Evolutionary conservation across 2,113 vertebrate genomes (phyloP), one percentile per base, ranked within the genome.

Genomic region (Martes martes): DNA sequence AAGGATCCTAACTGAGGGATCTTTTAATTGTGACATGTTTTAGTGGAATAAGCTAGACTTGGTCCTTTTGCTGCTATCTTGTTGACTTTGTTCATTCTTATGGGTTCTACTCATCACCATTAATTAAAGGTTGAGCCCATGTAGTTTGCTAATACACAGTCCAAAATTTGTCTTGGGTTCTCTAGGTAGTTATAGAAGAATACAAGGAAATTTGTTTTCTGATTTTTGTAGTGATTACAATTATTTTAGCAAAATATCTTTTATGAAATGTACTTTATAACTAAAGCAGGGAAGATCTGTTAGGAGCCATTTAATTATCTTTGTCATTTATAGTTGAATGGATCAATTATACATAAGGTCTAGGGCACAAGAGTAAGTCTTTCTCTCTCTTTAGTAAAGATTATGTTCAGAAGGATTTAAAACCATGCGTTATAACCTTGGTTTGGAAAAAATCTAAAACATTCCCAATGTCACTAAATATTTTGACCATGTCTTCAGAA

Each of bases 391-490:
- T 74, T 65, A 95, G 14, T 82, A 39, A 82, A 85, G 50, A 63
- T 42, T 89, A 47, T 79, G 42, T 85, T 92, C 10, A 87, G n/a
- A 50, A 93, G 45, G 67, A 78, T 63, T 94, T 89, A 89, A 74
- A 95, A 28, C 73, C 26, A 63, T 50, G 2, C 26, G 45, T 78
- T 81, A 67, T 86, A 87, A 52, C 39, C 55, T 95, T 85, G 36
- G 26, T 42, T 93, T 95, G 65, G 71, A 39, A 94, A 97, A 93
- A 91, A 82, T 95, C 7, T 63, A 45, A 57, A 91, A 50, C 15
- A 69, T 81, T 59, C n/a, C 50, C 45, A 78, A 0, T 93, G 33
- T 69, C 63, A 47, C 18, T 80, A 59, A 61, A 52, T 93, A 16
- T 91, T 93, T 94, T 82, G 86, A 69, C 42, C 42, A 61, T 5